Conservation (phyloP, 2,113 vertebrate genomes). For the Ctenodactylus gundi region DNA sequence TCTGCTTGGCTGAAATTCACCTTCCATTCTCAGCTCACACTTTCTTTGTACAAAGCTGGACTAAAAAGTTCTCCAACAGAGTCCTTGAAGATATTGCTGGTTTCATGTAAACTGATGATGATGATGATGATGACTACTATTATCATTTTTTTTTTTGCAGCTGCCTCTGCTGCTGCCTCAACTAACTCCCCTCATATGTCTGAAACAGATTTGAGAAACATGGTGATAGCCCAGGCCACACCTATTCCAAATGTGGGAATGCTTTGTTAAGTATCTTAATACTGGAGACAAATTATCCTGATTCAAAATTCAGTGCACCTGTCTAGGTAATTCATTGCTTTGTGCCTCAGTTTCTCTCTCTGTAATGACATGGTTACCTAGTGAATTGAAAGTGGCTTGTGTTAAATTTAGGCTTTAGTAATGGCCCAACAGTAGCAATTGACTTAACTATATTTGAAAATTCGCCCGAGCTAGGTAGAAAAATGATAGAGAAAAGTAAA, state of each 20-base stretch:
- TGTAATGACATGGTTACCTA: neutral
- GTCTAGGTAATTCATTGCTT: neutral
- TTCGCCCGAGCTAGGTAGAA: neutral
- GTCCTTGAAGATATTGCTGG: neutral
- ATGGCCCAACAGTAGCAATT: neutral
- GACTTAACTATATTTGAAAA: neutral
- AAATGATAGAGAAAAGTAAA: neutral
- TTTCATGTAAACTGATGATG: neutral
- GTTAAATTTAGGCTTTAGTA: neutral
- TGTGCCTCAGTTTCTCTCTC: neutral
- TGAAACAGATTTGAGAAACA: neutral
- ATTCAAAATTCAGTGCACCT: neutral
- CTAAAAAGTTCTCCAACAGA: neutral
- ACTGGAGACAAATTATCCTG: neutral
- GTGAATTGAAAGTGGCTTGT: slow-evolving; percentile 18
- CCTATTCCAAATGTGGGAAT: neutral
- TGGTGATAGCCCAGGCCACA: neutral
- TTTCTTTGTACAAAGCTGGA: neutral
- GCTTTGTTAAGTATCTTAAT: neutral
- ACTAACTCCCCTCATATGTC: neutral
- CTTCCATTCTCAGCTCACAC: neutral
- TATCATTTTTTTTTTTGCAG: neutral
- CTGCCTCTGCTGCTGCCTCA: neutral
- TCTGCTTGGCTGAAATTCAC: neutral
- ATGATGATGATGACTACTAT: no score